Conservation (phyloP, 2,797 vertebrate species). For the Etheostoma nigrum region DNA sequence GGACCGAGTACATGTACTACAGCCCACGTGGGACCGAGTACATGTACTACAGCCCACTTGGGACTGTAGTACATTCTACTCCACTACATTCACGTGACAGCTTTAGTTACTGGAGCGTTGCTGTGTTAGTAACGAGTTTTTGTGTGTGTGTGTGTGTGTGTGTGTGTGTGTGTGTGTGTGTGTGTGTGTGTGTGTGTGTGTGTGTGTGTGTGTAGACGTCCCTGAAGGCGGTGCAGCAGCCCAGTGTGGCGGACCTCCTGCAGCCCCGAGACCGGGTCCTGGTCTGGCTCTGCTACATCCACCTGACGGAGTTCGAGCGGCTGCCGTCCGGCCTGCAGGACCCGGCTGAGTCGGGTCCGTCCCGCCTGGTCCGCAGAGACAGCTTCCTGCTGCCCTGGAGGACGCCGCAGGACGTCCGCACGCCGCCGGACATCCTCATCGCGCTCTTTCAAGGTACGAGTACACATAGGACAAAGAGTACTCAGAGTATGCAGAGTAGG, state of each 20-base stretch:
- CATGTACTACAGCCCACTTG: too few relatives aligned
- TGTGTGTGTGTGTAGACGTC: too few relatives aligned
- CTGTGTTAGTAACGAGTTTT: too few relatives aligned
- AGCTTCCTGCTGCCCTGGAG: conserved; percentile 92
- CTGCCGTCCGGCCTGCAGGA: conserved; percentile 90
- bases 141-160: conserved; percentile 1
- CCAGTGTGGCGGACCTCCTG: conserved; percentile 85
- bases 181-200: too few relatives aligned
- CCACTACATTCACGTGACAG: too few relatives aligned
- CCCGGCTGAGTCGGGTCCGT: conserved; percentile 88
- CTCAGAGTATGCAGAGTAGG: too few relatives aligned
- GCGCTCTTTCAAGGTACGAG: conserved; percentile 90
- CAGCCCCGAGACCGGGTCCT: conserved; percentile 87
- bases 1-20: too few relatives aligned
- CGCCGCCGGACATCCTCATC: conserved; percentile 85
- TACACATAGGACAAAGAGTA: too few relatives aligned
- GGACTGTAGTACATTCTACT: too few relatives aligned
- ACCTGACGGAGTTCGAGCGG: conserved; percentile 90
- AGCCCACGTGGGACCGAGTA: too few relatives aligned
- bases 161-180: too few relatives aligned
- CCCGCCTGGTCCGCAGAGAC: conserved; percentile 89
- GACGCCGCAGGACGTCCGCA: conserved; percentile 84
- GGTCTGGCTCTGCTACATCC: conserved; percentile 94
- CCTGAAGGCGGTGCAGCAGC: conserved; percentile 76
- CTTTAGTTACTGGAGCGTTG: too few relatives aligned